Evolutionary conservation across 2,113 vertebrate genomes (phyloP), one percentile per base, ranked within the genome.

Genomic region (Pungitius pungitius): DNA sequence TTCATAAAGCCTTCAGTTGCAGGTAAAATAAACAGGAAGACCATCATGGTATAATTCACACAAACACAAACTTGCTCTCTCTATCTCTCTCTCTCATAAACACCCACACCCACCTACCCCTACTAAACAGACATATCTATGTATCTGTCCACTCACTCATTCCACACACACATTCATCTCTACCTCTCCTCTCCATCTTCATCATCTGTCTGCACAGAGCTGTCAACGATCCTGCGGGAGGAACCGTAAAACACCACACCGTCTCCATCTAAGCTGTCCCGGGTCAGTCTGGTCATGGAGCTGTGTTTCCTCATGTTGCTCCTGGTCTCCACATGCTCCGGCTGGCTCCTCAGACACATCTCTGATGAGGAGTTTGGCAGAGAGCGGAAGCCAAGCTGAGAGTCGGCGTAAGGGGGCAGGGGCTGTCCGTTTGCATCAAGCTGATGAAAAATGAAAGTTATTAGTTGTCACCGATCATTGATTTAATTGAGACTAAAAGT

Each of bases 191-290:
- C 96, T 0, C 95, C 94, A 0, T 99, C 97, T 80, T 99, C 98
- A 4, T 99, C 98, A 0, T 99, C 98, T 0, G 98, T 99, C 93
- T 99, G 98, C 59, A 99, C 96, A 0, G 96, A 97, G 90, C 96
- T 98, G 87, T 99, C 97, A 0, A 96, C 92, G 0, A 92, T 97
- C 78, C 95, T 96, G 81, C 94, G 89, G 15, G 91, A 94, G 51
- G 93, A 95, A 0, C 95, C 90, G 0, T 95, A 91, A 77, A 97
- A 95, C 1, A 94, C 91, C 0, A 77, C 80, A 0, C 83, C 62
- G 57, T 97, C 97, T 4, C 93, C 92, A 14, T 96, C 96, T 0
- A 93, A 91, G 35, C 90, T 92, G 1, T 98, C 97, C 69, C 95
- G 91, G 71, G 70, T 87, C 33, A 99, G 93, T 47, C 96, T 95